These are phyloP conservation scores for Rhagonycha lutea DNA, from an alignment of 2,888 invertebrate species.

Conservation along the genomic window DNA sequence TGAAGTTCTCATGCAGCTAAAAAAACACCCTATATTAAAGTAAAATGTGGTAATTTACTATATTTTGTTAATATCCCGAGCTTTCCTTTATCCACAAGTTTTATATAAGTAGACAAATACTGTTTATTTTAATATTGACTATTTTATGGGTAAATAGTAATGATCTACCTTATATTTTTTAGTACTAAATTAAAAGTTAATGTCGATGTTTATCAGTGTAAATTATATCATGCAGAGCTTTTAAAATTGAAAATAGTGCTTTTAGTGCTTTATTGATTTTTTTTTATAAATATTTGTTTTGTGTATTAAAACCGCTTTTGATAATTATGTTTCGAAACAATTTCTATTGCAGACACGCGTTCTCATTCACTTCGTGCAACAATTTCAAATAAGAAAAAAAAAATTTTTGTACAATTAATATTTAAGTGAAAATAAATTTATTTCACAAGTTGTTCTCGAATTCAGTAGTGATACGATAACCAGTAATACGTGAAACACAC, in stretches of 20 bases:
- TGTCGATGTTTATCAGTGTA: background rate
- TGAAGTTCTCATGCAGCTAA: too few species aligned
- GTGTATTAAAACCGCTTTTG: background rate
- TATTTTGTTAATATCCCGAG: background rate
- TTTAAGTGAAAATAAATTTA: constrained; percentile 13
- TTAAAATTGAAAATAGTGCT: background rate
- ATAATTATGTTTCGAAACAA: background rate
- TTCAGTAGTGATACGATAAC: constrained; percentile 26
- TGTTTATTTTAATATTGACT: background rate
- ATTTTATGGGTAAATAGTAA: background rate
- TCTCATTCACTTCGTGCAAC: background rate
- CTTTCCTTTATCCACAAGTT: background rate
- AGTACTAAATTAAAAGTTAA: background rate
- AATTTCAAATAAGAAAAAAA: background rate
- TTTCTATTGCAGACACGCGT: background rate
- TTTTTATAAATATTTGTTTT: background rate
- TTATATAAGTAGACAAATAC: background rate
- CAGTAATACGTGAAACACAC: constrained; percentile 31
- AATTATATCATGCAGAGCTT: background rate
- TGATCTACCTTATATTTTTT: background rate
- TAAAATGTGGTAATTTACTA: too few species aligned
- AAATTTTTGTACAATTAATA: background rate
- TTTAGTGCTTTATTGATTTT: background rate
- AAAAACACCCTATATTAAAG: too few species aligned
- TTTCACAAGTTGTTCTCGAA: constrained; percentile 19